phyloP scores from a whole-genome alignment of 1,140 invertebrate genomes.

The Drosophila tropicalis region DNA sequence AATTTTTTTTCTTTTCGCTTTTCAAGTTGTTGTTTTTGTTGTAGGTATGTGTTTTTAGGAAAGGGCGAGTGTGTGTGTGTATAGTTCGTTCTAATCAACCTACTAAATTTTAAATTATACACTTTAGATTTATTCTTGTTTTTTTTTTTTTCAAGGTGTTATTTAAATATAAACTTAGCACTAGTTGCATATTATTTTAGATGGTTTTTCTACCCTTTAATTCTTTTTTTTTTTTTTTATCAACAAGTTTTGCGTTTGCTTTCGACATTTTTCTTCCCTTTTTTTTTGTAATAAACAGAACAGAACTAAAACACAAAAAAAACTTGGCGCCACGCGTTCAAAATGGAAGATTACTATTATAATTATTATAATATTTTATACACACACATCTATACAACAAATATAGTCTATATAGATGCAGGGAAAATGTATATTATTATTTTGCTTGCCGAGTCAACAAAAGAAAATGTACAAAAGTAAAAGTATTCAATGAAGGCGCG shows the following conservation, averaged over 20 bases:
- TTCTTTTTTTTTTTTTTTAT: slow-evolving; percentile 47
- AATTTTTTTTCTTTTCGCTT: slow-evolving; percentile 51
- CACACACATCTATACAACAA: slow-evolving; percentile 14
- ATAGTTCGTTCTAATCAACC: slow-evolving; percentile 47
- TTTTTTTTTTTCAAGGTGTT: slow-evolving; percentile 53
- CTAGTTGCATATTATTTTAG: slow-evolving; percentile 50
- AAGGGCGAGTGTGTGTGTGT: background rate
- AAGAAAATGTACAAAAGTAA: slow-evolving; percentile 66
- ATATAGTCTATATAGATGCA: slow-evolving; percentile 1
- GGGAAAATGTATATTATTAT: slow-evolving; percentile 27
- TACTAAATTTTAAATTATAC: slow-evolving; percentile 70
- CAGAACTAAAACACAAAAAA: slow-evolving; percentile 65
- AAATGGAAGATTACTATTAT: slow-evolving; percentile 61
- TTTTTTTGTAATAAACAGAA: slow-evolving; percentile 23
- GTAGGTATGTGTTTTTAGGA: background rate
- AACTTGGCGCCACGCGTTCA: slow-evolving; percentile 60
- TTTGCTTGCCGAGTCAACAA: slow-evolving; percentile 51
- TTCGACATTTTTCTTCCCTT: slow-evolving; percentile 1
- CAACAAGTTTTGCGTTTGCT: slow-evolving; percentile 50
- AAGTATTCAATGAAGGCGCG: slow-evolving; percentile 47
- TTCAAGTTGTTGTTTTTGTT: slow-evolving; percentile 36
- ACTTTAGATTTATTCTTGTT: slow-evolving; percentile 13
- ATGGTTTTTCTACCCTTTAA: background rate
- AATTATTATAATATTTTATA: slow-evolving; percentile 36
- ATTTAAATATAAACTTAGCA: slow-evolving; percentile 68